These are phyloP conservation scores for Bubalus kerabau DNA, from an alignment of 2,113 vertebrate genomes.

Conservation along the genomic window DNA sequence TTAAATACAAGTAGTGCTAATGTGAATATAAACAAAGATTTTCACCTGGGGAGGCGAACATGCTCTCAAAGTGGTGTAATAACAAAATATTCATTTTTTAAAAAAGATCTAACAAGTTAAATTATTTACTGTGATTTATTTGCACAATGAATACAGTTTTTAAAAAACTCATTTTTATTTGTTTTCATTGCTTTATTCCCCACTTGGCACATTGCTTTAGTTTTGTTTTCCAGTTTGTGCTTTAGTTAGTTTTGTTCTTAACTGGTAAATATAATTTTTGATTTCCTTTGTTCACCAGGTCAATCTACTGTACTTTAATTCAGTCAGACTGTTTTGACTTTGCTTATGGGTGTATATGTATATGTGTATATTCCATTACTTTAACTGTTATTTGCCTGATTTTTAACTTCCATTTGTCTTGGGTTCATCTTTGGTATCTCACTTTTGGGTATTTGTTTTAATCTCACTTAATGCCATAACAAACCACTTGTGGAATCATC, in stretches of 20 bases:
- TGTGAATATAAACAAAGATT: background rate
- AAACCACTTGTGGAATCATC: background rate
- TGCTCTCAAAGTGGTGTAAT: background rate
- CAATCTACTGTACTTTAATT: background rate
- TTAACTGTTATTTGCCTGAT: background rate
- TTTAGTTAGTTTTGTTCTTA: background rate
- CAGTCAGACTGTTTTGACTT: background rate
- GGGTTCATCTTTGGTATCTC: background rate
- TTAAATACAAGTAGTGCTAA: conserved; percentile 25
- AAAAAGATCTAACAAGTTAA: background rate
- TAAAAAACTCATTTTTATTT: background rate
- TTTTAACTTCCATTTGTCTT: background rate
- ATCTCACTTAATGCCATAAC: background rate
- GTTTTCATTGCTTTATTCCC: background rate
- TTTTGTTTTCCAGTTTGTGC: background rate
- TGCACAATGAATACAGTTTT: background rate
- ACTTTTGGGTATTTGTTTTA: background rate
- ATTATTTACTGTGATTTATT: background rate
- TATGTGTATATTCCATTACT: background rate
- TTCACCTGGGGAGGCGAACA: background rate
- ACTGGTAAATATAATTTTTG: background rate
- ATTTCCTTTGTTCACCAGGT: background rate
- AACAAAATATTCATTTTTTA: conserved; percentile 3
- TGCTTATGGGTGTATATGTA: background rate
- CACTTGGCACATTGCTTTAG: background rate